Conservation (phyloP, 1,140 invertebrate species). For the Aphelinus certus region DNA sequence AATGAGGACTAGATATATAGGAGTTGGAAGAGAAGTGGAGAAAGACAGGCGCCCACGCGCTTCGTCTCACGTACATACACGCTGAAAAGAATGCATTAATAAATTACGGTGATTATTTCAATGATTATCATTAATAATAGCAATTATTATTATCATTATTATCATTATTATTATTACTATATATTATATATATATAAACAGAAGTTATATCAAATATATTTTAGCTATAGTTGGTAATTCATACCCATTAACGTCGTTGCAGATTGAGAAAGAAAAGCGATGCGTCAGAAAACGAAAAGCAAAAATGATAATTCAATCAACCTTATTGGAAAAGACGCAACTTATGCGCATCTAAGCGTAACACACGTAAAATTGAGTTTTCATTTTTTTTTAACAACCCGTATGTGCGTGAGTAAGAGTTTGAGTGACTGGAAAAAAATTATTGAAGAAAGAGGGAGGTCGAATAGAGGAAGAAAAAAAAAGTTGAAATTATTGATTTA, state of each 20-base stretch:
- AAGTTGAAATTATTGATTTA: conserved; percentile 34
- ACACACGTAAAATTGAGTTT: conserved; percentile 47
- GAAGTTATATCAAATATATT: conserved; percentile 66
- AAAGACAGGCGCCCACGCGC: conserved; percentile 13
- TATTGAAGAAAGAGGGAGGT: neutral
- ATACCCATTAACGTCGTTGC: conserved; percentile 64
- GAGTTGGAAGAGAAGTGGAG: conserved; percentile 18
- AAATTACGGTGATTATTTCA: conserved; percentile 40
- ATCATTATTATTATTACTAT: conserved; percentile 54
- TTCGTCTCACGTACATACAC: conserved; percentile 4
- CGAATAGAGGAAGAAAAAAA: conserved; percentile 10
- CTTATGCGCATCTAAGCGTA: conserved; percentile 1
- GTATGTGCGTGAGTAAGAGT: neutral
- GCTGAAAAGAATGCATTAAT: conserved; percentile 31
- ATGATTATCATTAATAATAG: conserved; percentile 46
- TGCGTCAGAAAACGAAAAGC: conserved; percentile 51
- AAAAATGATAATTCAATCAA: conserved; percentile 6
- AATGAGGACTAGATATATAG: conserved; percentile 36
- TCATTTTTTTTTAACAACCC: conserved; percentile 49
- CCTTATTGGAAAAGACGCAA: conserved; percentile 22
- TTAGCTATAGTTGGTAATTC: conserved; percentile 64
- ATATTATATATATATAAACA: conserved; percentile 61
- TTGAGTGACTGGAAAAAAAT: neutral
- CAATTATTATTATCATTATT: conserved; percentile 49
- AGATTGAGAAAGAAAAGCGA: conserved; percentile 50